A percentile compares a stretch with the other conserved stretches of the same genome.
Conservation (phyloP, 2,113 vertebrate species). For the Indicator indicator region DNA sequence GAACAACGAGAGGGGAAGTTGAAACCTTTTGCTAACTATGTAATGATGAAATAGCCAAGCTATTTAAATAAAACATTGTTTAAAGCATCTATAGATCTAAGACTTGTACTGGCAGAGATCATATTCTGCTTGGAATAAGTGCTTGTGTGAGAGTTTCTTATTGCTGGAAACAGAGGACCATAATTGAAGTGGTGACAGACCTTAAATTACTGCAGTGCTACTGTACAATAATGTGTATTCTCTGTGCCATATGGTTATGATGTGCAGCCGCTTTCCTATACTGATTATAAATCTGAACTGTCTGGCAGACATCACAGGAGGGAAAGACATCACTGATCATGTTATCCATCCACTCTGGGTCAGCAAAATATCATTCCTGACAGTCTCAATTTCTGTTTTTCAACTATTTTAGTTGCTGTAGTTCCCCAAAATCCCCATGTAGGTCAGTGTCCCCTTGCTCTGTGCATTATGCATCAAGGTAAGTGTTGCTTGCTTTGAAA, state of each 20-base stretch:
- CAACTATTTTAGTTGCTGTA: conserved; percentile 16
- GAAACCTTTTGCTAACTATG: not conserved
- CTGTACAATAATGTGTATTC: conserved; percentile 56
- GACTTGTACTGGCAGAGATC: not conserved
- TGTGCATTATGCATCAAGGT: not conserved
- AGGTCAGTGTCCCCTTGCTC: not conserved
- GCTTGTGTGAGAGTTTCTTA: conserved; percentile 8
- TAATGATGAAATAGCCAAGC: not conserved
- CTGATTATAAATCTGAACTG: conserved; percentile 44
- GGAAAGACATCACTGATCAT: conserved; percentile 38
- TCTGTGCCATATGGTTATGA: conserved; percentile 62
- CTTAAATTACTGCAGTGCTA: conserved; percentile 59
- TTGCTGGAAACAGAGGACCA: conserved; percentile 14
- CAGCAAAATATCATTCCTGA: conserved; percentile 2
- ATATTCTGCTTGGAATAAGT: not conserved
- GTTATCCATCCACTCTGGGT: conserved; percentile 12
- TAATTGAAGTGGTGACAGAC: conserved; percentile 61
- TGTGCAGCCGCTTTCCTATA: conserved; percentile 29
- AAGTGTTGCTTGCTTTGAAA: not conserved
- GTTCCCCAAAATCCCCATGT: not conserved
- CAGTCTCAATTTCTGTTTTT: not conserved
- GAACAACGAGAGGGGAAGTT: not conserved
- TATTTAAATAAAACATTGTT: not conserved
- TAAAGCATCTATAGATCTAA: not conserved
- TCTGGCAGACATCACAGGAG: conserved; percentile 34